Evolutionary conservation across 2,113 vertebrate species (phyloP).

Genomic region (Vanacampus margaritifer): DNA sequence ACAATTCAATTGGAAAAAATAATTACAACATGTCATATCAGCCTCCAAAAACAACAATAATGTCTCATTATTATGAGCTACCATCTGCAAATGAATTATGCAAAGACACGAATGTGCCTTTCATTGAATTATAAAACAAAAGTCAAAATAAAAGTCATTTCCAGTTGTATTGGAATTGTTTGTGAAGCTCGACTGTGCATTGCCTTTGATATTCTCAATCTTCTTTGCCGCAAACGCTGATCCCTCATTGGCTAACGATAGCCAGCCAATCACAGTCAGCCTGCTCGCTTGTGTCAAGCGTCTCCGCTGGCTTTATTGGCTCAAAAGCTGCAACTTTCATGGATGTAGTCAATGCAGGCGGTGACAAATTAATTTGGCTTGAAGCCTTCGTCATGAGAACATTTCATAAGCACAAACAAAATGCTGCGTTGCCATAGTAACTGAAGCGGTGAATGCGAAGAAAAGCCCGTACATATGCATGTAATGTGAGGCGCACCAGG

Average conservation of each 20-base stretch:
- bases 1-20: too few relatives aligned
- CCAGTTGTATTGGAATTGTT: not conserved
- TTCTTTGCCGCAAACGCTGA: not conserved
- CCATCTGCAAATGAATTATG: too few relatives aligned
- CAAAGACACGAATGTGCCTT: too few relatives aligned
- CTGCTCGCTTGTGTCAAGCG: not conserved
- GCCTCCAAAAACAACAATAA: too few relatives aligned
- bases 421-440: constrained; percentile 53
- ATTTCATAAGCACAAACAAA: constrained; percentile 28
- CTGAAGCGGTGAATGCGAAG: constrained; percentile 27
- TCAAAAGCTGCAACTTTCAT: not conserved
- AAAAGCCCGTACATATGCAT: constrained; percentile 1
- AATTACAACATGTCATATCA: too few relatives aligned
- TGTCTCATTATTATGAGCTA: too few relatives aligned
- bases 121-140: too few relatives aligned
- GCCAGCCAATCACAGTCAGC: not conserved
- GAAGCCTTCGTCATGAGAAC: not conserved
- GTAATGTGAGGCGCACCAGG: not conserved
- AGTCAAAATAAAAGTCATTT: not conserved
- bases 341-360: not conserved
- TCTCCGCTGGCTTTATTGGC: not conserved
- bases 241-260: not conserved
- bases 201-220: not conserved
- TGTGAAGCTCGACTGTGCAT: not conserved
- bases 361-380: not conserved